Evolutionary conservation across 1,140 invertebrate species (phyloP).

Genomic region (Drosophila yakuba): DNA sequence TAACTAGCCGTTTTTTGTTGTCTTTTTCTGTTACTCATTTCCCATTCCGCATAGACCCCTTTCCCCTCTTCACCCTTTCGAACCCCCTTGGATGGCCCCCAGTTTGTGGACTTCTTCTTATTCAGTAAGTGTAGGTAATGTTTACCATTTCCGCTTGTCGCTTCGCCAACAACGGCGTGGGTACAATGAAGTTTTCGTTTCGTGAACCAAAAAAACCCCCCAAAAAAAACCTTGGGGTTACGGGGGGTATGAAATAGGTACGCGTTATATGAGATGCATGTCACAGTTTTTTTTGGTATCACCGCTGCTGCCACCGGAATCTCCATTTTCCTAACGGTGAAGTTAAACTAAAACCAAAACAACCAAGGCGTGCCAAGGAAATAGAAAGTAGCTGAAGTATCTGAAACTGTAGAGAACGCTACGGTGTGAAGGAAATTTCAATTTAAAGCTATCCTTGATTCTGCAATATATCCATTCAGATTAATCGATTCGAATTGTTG

Average conservation of each 20-base stretch:
- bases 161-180: conserved; percentile 69
- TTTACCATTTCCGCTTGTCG: conserved; percentile 82
- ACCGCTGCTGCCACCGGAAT: conserved; percentile 62
- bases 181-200: conserved; percentile 75
- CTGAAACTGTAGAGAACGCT: not conserved
- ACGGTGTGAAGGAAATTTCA: not conserved
- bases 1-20: conserved; percentile 74
- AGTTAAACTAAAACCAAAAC: conserved; percentile 23
- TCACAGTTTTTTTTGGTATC: conserved; percentile 52
- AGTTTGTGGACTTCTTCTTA: conserved; percentile 34
- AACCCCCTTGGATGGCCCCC: not conserved
- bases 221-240: conserved; percentile 8
- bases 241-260: conserved; percentile 24
- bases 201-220: conserved; percentile 29
- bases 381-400: conserved; percentile 14
- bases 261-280: conserved; percentile 81
- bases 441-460: conserved; percentile 15
- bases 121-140: conserved; percentile 77
- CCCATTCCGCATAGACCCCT: conserved; percentile 40
- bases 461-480: conserved; percentile 5
- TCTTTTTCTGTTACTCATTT: conserved; percentile 49
- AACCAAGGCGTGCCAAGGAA: conserved; percentile 19
- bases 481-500: conserved; percentile 21
- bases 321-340: conserved; percentile 72
- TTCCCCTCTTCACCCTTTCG: too few species aligned